A percentile compares a stretch with the other conserved stretches of the same genome.
Evolutionary conservation across 2,113 vertebrate genomes (phyloP).

Genomic region (Callaeas wilsoni): DNA sequence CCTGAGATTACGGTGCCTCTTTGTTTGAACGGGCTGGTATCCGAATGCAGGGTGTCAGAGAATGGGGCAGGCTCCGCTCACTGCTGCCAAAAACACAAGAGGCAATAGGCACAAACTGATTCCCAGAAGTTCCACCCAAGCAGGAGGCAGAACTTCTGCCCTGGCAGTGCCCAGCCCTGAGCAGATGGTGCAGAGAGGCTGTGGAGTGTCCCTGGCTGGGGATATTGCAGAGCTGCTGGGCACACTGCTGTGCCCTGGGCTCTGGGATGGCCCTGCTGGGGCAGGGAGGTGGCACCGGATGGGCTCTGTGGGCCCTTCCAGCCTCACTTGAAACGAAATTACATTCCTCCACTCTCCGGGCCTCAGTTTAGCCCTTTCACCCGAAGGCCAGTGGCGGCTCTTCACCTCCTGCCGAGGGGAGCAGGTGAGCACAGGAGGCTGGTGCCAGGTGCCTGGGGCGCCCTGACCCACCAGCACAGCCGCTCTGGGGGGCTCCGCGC

Average conservation of each 20-base stretch:
- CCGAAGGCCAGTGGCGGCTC: background rate
- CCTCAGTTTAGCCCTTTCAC: background rate
- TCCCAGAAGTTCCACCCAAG: background rate
- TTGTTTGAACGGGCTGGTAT: background rate
- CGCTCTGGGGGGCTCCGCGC: no score
- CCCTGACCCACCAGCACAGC: no score
- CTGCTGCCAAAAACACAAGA: background rate
- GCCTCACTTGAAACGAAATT: background rate
- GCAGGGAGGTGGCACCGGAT: background rate
- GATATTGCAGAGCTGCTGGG: background rate
- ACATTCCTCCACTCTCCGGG: accelerated
- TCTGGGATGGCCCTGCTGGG: background rate
- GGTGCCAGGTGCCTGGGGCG: accelerated
- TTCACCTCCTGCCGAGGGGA: background rate
- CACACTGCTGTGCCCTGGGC: background rate
- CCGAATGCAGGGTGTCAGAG: background rate
- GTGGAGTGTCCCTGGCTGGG: background rate
- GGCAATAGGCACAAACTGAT: background rate
- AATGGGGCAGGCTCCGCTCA: background rate
- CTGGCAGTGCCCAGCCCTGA: background rate
- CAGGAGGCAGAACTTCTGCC: background rate
- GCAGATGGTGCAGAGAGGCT: background rate
- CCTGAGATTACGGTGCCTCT: accelerated
- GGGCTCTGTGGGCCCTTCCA: background rate
- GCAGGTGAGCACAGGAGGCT: background rate